Conservation (phyloP, 1,140 invertebrate species). For the Diachasmimorpha longicaudata region DNA sequence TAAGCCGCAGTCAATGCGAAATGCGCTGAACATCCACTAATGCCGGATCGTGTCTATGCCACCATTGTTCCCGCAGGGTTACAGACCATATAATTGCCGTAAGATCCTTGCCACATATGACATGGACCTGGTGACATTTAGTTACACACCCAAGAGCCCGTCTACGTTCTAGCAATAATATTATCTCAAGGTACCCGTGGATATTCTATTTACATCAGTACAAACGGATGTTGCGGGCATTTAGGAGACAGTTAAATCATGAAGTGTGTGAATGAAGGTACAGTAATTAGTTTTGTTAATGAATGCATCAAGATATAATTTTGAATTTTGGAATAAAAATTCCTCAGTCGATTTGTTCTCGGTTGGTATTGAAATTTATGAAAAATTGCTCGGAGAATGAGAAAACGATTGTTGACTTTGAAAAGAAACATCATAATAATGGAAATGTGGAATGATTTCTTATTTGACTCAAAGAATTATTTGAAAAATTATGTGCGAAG, state of each 20-base stretch:
- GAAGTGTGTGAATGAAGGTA: too few species aligned
- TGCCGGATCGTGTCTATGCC: conserved; percentile 19
- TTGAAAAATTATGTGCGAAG: too few species aligned
- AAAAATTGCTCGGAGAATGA: too few species aligned
- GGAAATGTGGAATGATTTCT: too few species aligned
- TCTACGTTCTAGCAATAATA: background rate
- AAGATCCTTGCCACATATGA: conserved; percentile 19
- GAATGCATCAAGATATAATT: too few species aligned
- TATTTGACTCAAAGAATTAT: too few species aligned
- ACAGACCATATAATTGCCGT: conserved; percentile 37
- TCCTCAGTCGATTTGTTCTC: too few species aligned
- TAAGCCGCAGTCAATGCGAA: conserved; percentile 1
- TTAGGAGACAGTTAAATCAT: too few species aligned
- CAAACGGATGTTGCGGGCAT: background rate
- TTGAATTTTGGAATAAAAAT: too few species aligned
- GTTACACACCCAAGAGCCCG: background rate
- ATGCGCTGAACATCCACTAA: conserved; percentile 21
- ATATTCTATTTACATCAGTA: conserved; percentile 6
- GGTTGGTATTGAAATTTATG: too few species aligned
- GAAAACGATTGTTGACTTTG: too few species aligned
- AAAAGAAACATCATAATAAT: too few species aligned
- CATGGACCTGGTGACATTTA: conserved; percentile 22
- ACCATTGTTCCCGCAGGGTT: conserved; percentile 29
- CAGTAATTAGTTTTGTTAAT: background rate
- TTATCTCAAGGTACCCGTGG: background rate